phyloP scores from a whole-genome alignment of 2,888 invertebrate species.

The Dryobota labecula region DNA sequence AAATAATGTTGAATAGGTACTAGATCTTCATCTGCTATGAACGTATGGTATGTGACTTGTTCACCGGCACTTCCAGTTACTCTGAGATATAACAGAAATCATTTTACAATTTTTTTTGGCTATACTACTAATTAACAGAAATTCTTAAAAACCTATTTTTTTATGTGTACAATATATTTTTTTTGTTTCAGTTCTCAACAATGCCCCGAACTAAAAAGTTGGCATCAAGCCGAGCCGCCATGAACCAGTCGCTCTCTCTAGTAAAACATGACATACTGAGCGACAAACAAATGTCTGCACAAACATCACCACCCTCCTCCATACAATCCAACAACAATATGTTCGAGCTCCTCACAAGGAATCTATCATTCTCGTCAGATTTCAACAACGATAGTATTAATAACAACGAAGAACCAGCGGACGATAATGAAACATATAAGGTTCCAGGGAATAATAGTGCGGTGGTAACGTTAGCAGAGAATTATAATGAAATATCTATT shows the following conservation, averaged over 20 bases:
- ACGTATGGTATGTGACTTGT: neutral
- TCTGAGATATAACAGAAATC: no score
- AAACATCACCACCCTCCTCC: constrained; percentile 69
- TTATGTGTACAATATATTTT: no score
- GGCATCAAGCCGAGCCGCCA: constrained; percentile 84
- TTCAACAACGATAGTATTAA: constrained; percentile 89
- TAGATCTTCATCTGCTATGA: no score
- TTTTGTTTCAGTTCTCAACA: constrained; percentile 90
- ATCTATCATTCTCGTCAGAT: constrained; percentile 87
- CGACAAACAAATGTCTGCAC: constrained; percentile 74
- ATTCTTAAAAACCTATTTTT: no score
- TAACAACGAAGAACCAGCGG: constrained; percentile 79
- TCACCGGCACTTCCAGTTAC: neutral
- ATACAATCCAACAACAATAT: constrained; percentile 79
- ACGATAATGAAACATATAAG: constrained; percentile 87
- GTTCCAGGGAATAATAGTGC: constrained; percentile 86
- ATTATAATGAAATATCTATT: constrained; percentile 88
- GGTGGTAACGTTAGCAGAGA: constrained; percentile 82
- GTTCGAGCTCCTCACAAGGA: constrained; percentile 86
- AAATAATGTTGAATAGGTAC: no score
- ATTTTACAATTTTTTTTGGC: no score
- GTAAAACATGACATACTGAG: constrained; percentile 86
- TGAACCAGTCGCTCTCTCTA: constrained; percentile 84
- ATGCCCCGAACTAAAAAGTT: constrained; percentile 91
- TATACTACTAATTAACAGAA: no score